Conservation (phyloP, 35 echinoderm and acorn worm genomes). For the Stichopus chloronotus region DNA sequence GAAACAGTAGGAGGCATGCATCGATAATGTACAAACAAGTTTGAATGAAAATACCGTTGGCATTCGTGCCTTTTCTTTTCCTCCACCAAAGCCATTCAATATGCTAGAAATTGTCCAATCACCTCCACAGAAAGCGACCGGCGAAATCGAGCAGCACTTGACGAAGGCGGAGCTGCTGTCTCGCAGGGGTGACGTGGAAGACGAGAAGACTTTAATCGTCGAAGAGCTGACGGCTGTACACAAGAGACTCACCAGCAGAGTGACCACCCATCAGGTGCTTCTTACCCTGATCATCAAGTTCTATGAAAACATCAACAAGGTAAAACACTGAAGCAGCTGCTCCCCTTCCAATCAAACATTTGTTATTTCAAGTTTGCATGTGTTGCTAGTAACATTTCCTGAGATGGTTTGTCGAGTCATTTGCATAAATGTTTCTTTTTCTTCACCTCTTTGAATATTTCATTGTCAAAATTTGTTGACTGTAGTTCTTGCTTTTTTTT, state of each 20-base stretch:
- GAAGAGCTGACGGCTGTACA: conserved; percentile 73
- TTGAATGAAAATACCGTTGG: not conserved
- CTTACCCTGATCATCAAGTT: conserved; percentile 84
- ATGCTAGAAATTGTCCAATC: not conserved
- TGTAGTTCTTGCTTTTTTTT: no score
- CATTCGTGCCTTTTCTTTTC: no score
- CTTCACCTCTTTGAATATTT: no score
- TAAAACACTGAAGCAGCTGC: not conserved
- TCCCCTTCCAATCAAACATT: not conserved
- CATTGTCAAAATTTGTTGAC: no score
- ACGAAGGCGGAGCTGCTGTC: conserved; percentile 86
- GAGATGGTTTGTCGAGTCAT: no score
- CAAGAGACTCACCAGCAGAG: conserved; percentile 69
- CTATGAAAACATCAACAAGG: conserved; percentile 91
- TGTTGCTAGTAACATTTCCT: not conserved
- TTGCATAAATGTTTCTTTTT: no score
- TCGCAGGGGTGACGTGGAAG: conserved; percentile 76
- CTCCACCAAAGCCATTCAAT: no score
- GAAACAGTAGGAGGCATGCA: not conserved
- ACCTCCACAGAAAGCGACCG: conserved; percentile 75
- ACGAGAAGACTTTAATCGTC: conserved; percentile 79
- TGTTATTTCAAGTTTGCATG: not conserved
- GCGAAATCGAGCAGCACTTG: conserved; percentile 81
- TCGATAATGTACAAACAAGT: not conserved
- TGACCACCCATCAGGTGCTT: conserved; percentile 68